A percentile compares a stretch with the other conserved stretches of the same genome.
Conservation (phyloP, 2,888 invertebrate genomes). For the Lasioglossum marginatum region DNA sequence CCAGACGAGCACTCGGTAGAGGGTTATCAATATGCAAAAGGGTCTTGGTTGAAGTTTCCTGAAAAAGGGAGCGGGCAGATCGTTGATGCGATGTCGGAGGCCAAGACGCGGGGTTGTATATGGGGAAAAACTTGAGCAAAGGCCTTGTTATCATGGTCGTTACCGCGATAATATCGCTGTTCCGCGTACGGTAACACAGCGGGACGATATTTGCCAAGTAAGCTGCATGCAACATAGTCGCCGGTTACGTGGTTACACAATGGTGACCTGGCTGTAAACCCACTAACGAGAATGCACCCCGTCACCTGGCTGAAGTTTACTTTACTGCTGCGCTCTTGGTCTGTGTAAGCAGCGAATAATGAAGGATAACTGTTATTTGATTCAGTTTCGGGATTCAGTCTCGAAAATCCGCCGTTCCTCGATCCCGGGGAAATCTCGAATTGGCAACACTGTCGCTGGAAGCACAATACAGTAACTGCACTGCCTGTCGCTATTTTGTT, state of each 20-base stretch:
- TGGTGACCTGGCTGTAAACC: constrained; percentile 69
- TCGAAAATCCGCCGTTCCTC: neutral
- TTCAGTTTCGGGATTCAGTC: constrained; percentile 49
- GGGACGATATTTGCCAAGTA: constrained; percentile 67
- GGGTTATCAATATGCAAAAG: neutral
- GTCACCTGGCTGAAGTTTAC: constrained; percentile 70
- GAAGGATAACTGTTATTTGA: constrained; percentile 72
- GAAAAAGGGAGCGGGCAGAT: constrained; percentile 6
- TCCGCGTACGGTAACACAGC: constrained; percentile 49
- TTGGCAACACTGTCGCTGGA: neutral
- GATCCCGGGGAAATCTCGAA: constrained; percentile 30
- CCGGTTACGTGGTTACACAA: constrained; percentile 69
- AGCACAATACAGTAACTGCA: neutral
- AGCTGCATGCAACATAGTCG: constrained; percentile 64
- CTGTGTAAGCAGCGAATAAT: constrained; percentile 66
- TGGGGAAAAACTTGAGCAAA: constrained; percentile 56
- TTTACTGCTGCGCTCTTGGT: constrained; percentile 61
- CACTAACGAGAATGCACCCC: constrained; percentile 68
- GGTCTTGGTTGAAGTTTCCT: neutral
- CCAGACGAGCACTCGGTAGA: neutral
- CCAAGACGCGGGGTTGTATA: constrained; percentile 13
- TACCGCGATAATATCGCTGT: constrained; percentile 69
- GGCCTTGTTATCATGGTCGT: constrained; percentile 68
- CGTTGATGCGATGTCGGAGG: constrained; percentile 24
- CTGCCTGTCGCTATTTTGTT: too few species aligned